phyloP scores from a whole-genome alignment of 2,888 invertebrate genomes.

The Apotomis turbidana region DNA sequence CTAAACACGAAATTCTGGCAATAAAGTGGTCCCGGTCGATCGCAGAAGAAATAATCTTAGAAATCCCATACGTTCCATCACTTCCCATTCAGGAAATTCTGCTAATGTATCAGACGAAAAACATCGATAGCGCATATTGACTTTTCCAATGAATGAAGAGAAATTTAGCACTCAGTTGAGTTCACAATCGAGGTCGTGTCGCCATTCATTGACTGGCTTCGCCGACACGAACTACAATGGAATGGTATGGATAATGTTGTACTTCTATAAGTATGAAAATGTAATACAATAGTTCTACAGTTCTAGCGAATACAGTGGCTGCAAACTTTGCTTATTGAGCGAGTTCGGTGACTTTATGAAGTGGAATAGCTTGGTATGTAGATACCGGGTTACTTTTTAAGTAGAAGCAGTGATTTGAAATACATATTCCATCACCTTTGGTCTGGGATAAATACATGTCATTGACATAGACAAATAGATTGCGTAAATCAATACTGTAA shows the following conservation, averaged over 20 bases:
- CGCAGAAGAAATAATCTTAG: too few relatives aligned
- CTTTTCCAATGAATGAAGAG: conserved; percentile 17
- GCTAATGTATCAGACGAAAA: not conserved
- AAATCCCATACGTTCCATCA: too few relatives aligned
- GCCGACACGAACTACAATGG: conserved; percentile 15
- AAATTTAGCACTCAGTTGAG: conserved; percentile 25
- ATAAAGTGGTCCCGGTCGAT: too few relatives aligned
- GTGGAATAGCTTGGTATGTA: too few relatives aligned
- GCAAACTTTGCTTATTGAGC: not conserved
- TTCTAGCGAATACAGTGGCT: not conserved
- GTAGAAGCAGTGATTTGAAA: not conserved
- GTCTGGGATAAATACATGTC: not conserved
- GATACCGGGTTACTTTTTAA: too few relatives aligned
- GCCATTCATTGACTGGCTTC: conserved; percentile 14
- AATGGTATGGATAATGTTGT: conserved; percentile 1
- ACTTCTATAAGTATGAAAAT: not conserved
- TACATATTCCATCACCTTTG: not conserved
- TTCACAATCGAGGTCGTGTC: conserved; percentile 22
- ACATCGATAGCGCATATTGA: not conserved
- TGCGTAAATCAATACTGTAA: too few relatives aligned
- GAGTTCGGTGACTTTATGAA: not conserved
- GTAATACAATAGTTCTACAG: not conserved
- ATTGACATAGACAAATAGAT: too few relatives aligned
- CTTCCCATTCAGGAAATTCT: not conserved
- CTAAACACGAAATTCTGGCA: too few relatives aligned